Evolutionary conservation across 1,140 invertebrate genomes (phyloP).

Genomic region (Aplysia californica): DNA sequence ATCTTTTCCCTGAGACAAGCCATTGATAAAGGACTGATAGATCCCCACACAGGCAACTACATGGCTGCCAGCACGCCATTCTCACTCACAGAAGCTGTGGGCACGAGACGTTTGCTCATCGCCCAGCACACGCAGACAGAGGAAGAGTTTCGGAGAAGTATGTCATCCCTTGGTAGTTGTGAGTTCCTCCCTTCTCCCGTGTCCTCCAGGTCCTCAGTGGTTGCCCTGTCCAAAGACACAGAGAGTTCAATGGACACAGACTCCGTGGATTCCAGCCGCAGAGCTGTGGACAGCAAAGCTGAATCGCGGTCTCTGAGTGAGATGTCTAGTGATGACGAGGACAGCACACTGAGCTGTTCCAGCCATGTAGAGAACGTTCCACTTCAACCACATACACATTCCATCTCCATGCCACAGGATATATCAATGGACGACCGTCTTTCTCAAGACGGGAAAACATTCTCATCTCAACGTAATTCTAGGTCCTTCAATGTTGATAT

Average conservation of each 20-base stretch:
- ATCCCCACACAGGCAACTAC: constrained; percentile 73
- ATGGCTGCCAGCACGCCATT: constrained; percentile 76
- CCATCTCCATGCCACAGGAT: background rate
- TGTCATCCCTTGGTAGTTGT: constrained; percentile 20
- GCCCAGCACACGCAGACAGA: constrained; percentile 18
- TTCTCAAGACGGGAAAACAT: too few species aligned
- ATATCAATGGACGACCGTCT: too few species aligned
- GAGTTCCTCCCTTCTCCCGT: background rate
- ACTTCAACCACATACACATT: background rate
- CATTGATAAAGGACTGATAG: constrained; percentile 83
- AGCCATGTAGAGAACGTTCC: background rate
- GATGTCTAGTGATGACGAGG: constrained; percentile 15
- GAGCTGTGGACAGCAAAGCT: background rate
- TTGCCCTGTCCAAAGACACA: constrained; percentile 2
- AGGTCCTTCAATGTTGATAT: too few species aligned
- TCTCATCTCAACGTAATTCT: too few species aligned
- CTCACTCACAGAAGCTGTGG: constrained; percentile 77
- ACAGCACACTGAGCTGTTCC: constrained; percentile 5
- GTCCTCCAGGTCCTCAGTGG: constrained; percentile 7
- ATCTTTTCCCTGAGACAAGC: constrained; percentile 51
- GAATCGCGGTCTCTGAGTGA: background rate
- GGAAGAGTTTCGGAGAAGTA: constrained; percentile 17
- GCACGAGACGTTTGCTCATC: constrained; percentile 14
- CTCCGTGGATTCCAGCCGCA: constrained; percentile 10
- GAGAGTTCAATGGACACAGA: constrained; percentile 27